Conservation (phyloP, 2,113 vertebrate species). For the Corythornis cristatus region DNA sequence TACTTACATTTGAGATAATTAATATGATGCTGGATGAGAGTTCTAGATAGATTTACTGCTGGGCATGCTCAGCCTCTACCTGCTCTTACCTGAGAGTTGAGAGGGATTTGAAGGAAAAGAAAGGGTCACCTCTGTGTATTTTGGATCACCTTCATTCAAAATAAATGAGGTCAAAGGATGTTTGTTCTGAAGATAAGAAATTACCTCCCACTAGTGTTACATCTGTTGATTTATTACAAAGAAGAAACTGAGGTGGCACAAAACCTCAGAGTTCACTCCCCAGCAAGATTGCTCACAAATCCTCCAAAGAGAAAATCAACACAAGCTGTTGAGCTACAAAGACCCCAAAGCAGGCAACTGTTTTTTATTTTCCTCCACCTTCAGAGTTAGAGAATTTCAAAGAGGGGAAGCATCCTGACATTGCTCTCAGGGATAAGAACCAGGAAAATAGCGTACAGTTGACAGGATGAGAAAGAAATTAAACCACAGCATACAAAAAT, state of each 20-base stretch:
- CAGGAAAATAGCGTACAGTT: neutral
- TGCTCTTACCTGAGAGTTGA: neutral
- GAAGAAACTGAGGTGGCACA: neutral
- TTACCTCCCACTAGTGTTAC: neutral
- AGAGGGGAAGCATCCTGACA: neutral
- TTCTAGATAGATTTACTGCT: neutral
- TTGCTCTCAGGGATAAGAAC: conserved; percentile 15
- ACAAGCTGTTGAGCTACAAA: neutral
- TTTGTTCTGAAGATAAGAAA: neutral
- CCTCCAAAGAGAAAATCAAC: neutral
- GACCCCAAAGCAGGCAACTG: neutral
- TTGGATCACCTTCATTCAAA: neutral
- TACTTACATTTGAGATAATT: neutral
- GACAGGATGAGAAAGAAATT: conserved; percentile 45
- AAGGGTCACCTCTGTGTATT: neutral
- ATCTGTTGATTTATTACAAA: neutral
- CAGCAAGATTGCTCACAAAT: neutral
- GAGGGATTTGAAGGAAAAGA: neutral
- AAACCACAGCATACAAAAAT: neutral
- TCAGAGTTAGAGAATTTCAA: neutral
- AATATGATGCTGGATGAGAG: neutral
- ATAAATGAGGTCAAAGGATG: neutral
- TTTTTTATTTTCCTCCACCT: neutral
- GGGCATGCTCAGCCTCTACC: neutral
- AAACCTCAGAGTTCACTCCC: fast-evolving